Evolutionary conservation across 2,888 invertebrate genomes (phyloP).

Genomic region (Ceraclea dissimilis): DNA sequence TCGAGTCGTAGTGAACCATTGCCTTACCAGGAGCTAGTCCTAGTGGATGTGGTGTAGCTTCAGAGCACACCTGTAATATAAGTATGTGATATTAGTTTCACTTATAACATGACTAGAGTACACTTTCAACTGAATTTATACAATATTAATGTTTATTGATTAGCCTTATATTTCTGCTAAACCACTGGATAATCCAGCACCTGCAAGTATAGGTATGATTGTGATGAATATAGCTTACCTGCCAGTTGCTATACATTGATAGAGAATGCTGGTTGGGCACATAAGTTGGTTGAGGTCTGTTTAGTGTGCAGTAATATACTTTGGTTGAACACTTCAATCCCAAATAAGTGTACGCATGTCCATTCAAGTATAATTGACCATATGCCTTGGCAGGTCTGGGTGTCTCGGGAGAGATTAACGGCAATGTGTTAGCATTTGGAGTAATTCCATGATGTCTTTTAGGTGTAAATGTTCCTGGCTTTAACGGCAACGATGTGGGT

Average conservation of each 20-base stretch:
- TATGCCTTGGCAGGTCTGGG: slow-evolving; percentile 84
- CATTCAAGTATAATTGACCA: slow-evolving; percentile 81
- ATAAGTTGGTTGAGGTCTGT: slow-evolving; percentile 91
- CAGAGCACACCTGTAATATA: slow-evolving; percentile 55
- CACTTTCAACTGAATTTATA: too few relatives aligned
- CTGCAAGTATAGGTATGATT: too few relatives aligned
- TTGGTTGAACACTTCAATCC: slow-evolving; percentile 86
- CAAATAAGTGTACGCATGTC: slow-evolving; percentile 86
- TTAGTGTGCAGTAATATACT: slow-evolving; percentile 87
- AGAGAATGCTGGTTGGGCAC: slow-evolving; percentile 82
- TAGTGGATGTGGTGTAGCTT: slow-evolving; percentile 58
- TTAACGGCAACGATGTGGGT: slow-evolving; percentile 74
- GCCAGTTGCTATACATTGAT: slow-evolving; percentile 97
- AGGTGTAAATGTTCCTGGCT: slow-evolving; percentile 75
- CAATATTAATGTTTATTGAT: too few relatives aligned
- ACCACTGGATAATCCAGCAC: too few relatives aligned
- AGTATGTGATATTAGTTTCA: too few relatives aligned
- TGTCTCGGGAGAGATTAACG: slow-evolving; percentile 84
- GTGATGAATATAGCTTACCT: slow-evolving; percentile 50
- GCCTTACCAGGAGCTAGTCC: slow-evolving; percentile 61
- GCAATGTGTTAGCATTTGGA: slow-evolving; percentile 73
- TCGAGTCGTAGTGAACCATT: slow-evolving; percentile 69
- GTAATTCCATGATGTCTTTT: slow-evolving; percentile 78
- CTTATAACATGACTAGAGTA: too few relatives aligned
- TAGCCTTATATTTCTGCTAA: too few relatives aligned